phyloP scores from a whole-genome alignment of 1,140 invertebrate genomes.

The Gyrodactylus salaris region DNA sequence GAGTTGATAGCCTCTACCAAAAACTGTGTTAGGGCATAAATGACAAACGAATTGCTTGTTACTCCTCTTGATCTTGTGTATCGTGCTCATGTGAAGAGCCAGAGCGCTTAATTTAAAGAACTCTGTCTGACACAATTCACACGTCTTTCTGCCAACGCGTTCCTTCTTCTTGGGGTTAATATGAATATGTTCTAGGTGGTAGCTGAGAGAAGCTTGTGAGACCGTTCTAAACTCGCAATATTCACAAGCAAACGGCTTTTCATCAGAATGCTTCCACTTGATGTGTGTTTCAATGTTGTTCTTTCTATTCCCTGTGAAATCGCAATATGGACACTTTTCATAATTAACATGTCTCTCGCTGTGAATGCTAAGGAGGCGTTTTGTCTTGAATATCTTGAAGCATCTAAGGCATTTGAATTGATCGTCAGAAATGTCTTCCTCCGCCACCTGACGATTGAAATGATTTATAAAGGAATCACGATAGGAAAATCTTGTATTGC shows the following conservation, averaged over 20 bases:
- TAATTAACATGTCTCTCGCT: neutral
- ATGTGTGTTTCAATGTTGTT: neutral
- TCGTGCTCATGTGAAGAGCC: neutral
- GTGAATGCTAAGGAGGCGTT: neutral
- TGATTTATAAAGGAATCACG: neutral
- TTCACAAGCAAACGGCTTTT: neutral
- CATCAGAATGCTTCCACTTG: neutral
- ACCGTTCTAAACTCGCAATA: neutral
- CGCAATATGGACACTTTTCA: neutral
- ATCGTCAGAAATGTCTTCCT: neutral
- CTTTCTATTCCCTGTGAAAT: neutral
- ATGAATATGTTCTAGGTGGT: neutral
- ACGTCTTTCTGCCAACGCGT: neutral
- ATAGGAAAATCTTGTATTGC: neutral
- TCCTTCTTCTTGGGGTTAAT: neutral
- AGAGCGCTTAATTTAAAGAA: neutral
- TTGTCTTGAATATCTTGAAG: neutral
- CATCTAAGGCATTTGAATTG: neutral
- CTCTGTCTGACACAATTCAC: neutral
- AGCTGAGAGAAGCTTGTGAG: neutral
- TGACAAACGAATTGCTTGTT: neutral
- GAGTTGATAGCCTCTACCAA: neutral
- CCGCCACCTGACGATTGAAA: neutral
- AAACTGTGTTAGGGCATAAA: neutral
- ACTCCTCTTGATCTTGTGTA: neutral